Conservation (phyloP, 2,797 vertebrate genomes). For the Hyperoplus immaculatus region DNA sequence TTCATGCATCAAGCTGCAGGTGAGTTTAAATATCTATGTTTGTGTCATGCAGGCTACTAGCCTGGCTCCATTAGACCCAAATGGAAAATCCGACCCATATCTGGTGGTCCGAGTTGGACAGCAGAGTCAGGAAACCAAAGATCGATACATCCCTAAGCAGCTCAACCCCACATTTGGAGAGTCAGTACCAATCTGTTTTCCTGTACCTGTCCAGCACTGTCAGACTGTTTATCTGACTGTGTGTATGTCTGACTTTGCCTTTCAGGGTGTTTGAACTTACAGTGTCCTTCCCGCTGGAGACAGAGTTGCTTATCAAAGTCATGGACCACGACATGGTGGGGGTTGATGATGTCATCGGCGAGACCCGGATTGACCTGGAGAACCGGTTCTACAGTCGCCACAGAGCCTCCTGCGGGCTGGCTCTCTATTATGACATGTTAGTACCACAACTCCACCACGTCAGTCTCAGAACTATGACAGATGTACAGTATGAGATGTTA, state of each 20-base stretch:
- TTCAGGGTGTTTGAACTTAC: constrained; percentile 93
- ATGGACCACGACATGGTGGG: constrained; percentile 94
- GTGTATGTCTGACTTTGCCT: constrained; percentile 15
- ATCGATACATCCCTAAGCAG: constrained; percentile 94
- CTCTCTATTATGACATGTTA: constrained; percentile 90
- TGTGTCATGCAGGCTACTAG: constrained; percentile 87
- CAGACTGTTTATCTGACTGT: constrained; percentile 4
- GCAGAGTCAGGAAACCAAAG: constrained; percentile 88
- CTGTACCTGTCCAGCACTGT: constrained; percentile 1
- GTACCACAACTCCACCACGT: constrained; percentile 28
- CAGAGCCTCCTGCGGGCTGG: constrained; percentile 90
- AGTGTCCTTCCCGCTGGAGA: constrained; percentile 92
- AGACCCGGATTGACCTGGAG: constrained; percentile 93
- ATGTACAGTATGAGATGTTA: background rate
- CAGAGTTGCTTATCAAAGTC: constrained; percentile 88
- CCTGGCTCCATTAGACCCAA: constrained; percentile 92
- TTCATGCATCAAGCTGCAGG: too few species aligned
- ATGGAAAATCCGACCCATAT: constrained; percentile 95
- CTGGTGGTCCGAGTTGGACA: constrained; percentile 88
- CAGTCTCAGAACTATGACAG: background rate
- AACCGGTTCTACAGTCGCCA: constrained; percentile 97
- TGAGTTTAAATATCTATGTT: background rate
- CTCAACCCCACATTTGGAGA: constrained; percentile 96
- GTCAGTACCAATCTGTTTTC: constrained; percentile 80
- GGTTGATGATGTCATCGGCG: constrained; percentile 92